These are phyloP conservation scores for Pelecanus crispus DNA, from an alignment of 2,113 vertebrate species.

Conservation along the genomic window DNA sequence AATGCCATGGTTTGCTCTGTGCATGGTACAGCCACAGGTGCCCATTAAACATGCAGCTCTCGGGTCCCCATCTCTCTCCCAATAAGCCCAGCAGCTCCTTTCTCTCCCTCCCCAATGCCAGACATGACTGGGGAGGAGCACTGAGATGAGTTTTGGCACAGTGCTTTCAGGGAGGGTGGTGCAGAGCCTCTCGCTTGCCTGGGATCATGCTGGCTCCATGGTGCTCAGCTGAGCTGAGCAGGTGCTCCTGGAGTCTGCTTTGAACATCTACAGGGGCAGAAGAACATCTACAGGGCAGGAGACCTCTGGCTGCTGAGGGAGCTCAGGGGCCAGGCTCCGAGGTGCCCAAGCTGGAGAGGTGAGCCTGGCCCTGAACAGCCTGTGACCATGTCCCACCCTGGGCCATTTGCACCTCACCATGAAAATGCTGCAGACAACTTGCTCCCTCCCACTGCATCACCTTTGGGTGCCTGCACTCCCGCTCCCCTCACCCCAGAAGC, in stretches of 20 bases:
- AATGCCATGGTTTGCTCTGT: neutral
- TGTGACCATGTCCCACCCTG: neutral
- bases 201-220: fast-evolving
- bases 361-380: neutral
- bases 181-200: neutral
- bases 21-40: neutral
- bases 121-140: neutral
- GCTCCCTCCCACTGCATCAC: neutral
- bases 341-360: neutral
- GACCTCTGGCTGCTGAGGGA: neutral
- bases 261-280: neutral
- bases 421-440: neutral
- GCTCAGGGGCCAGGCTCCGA: neutral
- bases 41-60: neutral
- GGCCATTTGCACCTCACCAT: neutral
- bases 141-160: neutral
- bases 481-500: neutral
- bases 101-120: neutral
- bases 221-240: neutral
- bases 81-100: neutral
- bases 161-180: neutral
- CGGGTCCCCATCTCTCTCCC: neutral
- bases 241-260: fast-evolving
- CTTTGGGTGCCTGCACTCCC: neutral
- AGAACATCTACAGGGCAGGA: neutral